A percentile compares a stretch with the other conserved stretches of the same genome.
Evolutionary conservation across 2,797 vertebrate genomes (phyloP).

Genomic region (Apodemus agrarius): DNA sequence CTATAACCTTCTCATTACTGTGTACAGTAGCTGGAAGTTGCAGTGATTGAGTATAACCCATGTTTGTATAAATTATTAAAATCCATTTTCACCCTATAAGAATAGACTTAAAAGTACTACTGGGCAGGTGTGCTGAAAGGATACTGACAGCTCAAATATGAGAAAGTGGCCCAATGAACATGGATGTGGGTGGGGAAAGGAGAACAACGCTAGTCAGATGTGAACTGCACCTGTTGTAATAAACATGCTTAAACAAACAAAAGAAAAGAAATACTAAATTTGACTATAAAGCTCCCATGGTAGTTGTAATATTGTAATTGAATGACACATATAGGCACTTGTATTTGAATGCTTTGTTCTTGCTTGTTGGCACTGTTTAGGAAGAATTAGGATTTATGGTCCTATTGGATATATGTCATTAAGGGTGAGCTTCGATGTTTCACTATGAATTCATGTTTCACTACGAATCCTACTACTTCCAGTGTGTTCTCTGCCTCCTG

Average conservation of each 20-base stretch:
- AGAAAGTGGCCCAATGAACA: slow-evolving; percentile 89
- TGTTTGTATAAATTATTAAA: slow-evolving; percentile 96
- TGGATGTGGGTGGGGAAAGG: slow-evolving; percentile 91
- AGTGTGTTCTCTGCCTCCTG: not conserved
- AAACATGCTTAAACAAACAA: slow-evolving; percentile 97
- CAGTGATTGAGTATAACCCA: slow-evolving; percentile 95
- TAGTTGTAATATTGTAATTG: not conserved
- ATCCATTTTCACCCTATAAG: slow-evolving; percentile 93
- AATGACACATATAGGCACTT: not conserved
- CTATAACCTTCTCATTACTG: slow-evolving; percentile 97
- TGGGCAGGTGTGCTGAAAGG: slow-evolving; percentile 90
- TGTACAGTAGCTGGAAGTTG: slow-evolving; percentile 98
- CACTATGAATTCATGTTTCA: no score
- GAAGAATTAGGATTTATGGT: not conserved
- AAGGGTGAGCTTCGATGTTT: not conserved
- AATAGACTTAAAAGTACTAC: slow-evolving; percentile 89
- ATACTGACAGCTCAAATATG: slow-evolving; percentile 88
- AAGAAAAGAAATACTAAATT: slow-evolving; percentile 40
- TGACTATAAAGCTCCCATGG: not conserved
- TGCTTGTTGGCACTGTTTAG: not conserved
- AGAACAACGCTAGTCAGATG: slow-evolving; percentile 96
- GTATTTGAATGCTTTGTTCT: not conserved
- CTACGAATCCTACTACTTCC: not conserved
- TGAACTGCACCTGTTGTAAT: slow-evolving; percentile 99
- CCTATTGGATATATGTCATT: not conserved